A percentile compares a stretch with the other conserved stretches of the same genome.
These are phyloP conservation scores for Pseudomyrmex pallidus DNA, from an alignment of 1,140 invertebrate genomes.

Conservation along the genomic window DNA sequence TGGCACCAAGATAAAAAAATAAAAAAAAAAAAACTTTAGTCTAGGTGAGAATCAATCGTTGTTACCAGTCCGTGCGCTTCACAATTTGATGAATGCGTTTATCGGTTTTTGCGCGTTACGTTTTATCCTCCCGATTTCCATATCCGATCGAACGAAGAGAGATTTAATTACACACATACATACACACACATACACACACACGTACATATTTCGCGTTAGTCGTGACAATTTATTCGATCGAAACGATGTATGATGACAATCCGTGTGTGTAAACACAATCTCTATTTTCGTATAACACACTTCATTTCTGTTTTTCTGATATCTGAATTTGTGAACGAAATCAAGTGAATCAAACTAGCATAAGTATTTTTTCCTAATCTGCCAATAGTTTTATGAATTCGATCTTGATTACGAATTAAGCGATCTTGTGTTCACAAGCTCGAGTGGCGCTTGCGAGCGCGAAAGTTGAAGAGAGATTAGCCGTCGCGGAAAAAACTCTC, in stretches of 20 bases:
- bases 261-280: neutral
- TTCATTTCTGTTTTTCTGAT: neutral
- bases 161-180: neutral
- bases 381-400: neutral
- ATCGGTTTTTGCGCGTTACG: slow-evolving; percentile 47
- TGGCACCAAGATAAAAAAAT: slow-evolving; percentile 66
- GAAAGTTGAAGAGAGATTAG: slow-evolving; percentile 16
- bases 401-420: neutral
- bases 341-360: slow-evolving; percentile 10
- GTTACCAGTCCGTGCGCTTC: slow-evolving; percentile 35
- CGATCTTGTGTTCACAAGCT: slow-evolving; percentile 17
- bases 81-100: slow-evolving; percentile 37
- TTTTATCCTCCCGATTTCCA: slow-evolving; percentile 19
- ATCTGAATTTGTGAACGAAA: neutral
- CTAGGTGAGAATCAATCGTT: slow-evolving; percentile 65
- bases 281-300: slow-evolving; percentile 21
- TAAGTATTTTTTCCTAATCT: neutral
- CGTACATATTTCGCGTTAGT: neutral
- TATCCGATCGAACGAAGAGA: slow-evolving; percentile 13
- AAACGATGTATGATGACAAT: slow-evolving; percentile 9
- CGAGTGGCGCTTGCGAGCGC: slow-evolving; percentile 37
- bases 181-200: too few species aligned
- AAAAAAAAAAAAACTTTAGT: slow-evolving; percentile 60
- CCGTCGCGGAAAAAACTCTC: slow-evolving; percentile 49
- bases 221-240: slow-evolving; percentile 25